Evolutionary conservation across 2,113 vertebrate species (phyloP), one percentile per base, ranked within the genome.

Genomic region (Carassius gibelio): DNA sequence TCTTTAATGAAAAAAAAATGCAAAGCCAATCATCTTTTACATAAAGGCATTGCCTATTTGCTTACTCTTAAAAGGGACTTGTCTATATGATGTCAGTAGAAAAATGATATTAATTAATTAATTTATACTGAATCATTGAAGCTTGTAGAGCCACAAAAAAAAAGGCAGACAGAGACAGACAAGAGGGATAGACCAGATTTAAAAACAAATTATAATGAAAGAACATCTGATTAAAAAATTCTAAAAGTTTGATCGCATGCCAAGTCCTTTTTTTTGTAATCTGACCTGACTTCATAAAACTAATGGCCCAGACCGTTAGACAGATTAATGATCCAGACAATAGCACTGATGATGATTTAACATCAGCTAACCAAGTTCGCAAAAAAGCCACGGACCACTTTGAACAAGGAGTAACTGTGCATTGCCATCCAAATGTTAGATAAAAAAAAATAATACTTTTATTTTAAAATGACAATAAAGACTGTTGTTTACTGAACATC

Each of bases 251-350:
- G 42, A 68, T 68, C 23, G 50, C n/a, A 50, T 45, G 79, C 79
- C n/a, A 68, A 50, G 2, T 81, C 38, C 69, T 34, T 69, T 69
- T 26, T 82, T 23, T 23, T 52, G 64, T 52, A 82, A 82, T 69
- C 23, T 69, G 10, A 69, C 62, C 48, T 11, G 80, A 69, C 64
- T 69, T 69, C 45, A 50, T 82, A 55, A 82, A 82, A 69, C 78
- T 55, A 69, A 82, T 55, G 45, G 64, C 64, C 45, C 11, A 36
- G 45, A 36, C 84, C n/a, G 80, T 88, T 82, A 80, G 79, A 59
- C 57, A 64, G 75, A 82, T 48, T 55, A 88, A 82, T 82, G 80
- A 30, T 2, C 45, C 45, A 82, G 64, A 82, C 15, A 68, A 36
- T 17, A 55, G 26, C 45, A 69, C 38, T 17, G 59, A 38, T 42